These are phyloP conservation scores for Chrysopa pallens DNA, from an alignment of 1,140 invertebrate genomes.

Conservation along the genomic window DNA sequence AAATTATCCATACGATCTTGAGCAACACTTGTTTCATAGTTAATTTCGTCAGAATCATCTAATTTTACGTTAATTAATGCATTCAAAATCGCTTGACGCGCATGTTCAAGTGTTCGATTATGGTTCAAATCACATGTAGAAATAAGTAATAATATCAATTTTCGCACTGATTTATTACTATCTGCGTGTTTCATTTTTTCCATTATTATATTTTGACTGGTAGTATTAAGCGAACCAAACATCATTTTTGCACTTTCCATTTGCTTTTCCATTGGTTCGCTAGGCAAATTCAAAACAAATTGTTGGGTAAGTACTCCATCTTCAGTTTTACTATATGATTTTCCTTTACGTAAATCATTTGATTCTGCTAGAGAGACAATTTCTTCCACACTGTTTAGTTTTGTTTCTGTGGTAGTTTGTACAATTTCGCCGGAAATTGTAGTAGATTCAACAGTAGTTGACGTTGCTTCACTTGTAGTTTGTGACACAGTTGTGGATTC, in stretches of 20 bases:
- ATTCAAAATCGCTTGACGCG: slow-evolving; percentile 39
- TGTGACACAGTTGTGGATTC: no score
- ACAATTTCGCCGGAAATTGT: no score
- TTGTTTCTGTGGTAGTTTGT: no score
- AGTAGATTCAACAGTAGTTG: no score
- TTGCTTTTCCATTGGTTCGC: slow-evolving; percentile 25
- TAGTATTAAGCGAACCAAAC: slow-evolving; percentile 53
- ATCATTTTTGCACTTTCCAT: slow-evolving; percentile 45
- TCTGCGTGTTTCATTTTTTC: slow-evolving; percentile 64
- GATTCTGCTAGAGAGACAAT: no score
- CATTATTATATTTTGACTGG: slow-evolving; percentile 52
- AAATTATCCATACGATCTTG: slow-evolving; percentile 9
- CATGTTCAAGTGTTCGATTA: slow-evolving; percentile 41
- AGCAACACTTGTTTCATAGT: slow-evolving; percentile 10
- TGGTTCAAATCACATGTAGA: slow-evolving; percentile 51
- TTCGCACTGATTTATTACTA: slow-evolving; percentile 51
- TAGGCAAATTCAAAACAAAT: no score
- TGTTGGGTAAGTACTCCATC: no score
- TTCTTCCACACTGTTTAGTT: no score
- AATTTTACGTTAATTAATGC: slow-evolving; percentile 42
- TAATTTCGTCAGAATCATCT: slow-evolving; percentile 12
- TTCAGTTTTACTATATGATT: no score
- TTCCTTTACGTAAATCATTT: no score
- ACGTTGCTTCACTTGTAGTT: no score
- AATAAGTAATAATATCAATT: slow-evolving; percentile 54